phyloP scores from a whole-genome alignment of 2,113 vertebrate genomes.

The Clarias batrachus region DNA sequence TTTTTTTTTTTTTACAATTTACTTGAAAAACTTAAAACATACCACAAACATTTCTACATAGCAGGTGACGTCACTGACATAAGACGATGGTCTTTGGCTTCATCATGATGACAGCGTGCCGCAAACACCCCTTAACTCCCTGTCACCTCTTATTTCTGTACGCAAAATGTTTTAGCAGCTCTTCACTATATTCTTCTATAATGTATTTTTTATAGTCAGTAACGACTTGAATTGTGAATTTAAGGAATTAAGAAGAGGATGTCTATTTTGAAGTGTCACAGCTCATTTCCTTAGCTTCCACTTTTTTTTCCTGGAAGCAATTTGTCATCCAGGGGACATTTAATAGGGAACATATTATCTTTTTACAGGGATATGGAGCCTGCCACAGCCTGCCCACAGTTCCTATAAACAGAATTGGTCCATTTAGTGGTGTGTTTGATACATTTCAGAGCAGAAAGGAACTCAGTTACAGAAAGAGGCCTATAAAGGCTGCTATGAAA shows the following conservation, averaged over 20 bases:
- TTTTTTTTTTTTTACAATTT: background rate
- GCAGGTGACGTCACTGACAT: background rate
- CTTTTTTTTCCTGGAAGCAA: conserved; percentile 72
- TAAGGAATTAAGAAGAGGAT: conserved; percentile 60
- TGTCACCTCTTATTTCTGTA: background rate
- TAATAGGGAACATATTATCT: conserved; percentile 76
- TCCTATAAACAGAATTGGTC: conserved; percentile 76
- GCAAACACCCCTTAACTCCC: background rate
- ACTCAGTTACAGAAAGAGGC: conserved; percentile 59
- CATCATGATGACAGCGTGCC: background rate
- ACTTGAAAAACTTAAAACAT: background rate
- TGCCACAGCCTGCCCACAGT: conserved; percentile 73
- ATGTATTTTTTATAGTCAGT: conserved; percentile 13
- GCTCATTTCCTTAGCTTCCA: conserved; percentile 64
- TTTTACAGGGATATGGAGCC: conserved; percentile 76
- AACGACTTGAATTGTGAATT: conserved; percentile 62
- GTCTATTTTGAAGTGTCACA: conserved; percentile 68
- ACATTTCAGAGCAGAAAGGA: conserved; percentile 59
- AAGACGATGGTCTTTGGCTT: background rate
- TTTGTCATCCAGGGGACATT: conserved; percentile 79
- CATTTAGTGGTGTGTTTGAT: conserved; percentile 68
- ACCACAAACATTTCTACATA: background rate
- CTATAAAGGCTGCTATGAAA: conserved; percentile 53
- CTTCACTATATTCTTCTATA: background rate
- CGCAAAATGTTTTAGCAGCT: background rate